Conservation (phyloP, 2,113 vertebrate species). For the Dipodomys ordii region DNA sequence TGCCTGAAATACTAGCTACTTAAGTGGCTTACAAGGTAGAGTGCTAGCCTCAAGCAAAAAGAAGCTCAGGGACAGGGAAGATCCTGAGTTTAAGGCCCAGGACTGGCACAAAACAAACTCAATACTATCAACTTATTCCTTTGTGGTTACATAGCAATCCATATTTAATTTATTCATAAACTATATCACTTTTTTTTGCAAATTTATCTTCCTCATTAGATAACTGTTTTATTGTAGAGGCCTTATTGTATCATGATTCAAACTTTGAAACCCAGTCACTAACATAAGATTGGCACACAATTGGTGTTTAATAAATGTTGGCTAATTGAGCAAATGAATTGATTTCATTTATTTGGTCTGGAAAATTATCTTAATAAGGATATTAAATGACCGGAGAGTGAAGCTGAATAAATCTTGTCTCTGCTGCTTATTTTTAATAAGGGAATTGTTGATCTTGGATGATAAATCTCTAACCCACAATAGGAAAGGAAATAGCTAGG, state of each 20-base stretch:
- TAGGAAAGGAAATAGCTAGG: slow-evolving; percentile 27
- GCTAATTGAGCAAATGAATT: slow-evolving; percentile 54
- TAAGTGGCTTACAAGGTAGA: too few relatives aligned
- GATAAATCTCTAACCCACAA: not conserved
- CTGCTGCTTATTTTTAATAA: slow-evolving; percentile 22
- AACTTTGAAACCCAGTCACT: slow-evolving; percentile 21
- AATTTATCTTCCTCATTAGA: not conserved
- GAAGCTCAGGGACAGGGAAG: too few relatives aligned
- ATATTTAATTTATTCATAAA: slow-evolving; percentile 35
- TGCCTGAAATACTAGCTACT: too few relatives aligned
- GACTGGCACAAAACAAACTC: not conserved
- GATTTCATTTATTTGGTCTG: slow-evolving; percentile 10
- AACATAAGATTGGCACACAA: slow-evolving; percentile 22
- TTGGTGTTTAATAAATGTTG: slow-evolving; percentile 1
- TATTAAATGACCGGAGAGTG: slow-evolving; percentile 37
- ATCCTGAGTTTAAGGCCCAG: too few relatives aligned
- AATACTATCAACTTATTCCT: not conserved
- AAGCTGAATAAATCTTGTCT: slow-evolving; percentile 17
- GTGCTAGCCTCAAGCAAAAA: too few relatives aligned
- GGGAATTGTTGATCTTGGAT: not conserved
- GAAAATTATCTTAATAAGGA: not conserved
- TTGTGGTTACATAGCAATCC: not conserved
- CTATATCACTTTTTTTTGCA: not conserved
- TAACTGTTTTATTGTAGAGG: not conserved
- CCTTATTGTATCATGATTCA: not conserved